Conservation (phyloP, 1,140 invertebrate genomes). For the Caenorhabditis latens region DNA sequence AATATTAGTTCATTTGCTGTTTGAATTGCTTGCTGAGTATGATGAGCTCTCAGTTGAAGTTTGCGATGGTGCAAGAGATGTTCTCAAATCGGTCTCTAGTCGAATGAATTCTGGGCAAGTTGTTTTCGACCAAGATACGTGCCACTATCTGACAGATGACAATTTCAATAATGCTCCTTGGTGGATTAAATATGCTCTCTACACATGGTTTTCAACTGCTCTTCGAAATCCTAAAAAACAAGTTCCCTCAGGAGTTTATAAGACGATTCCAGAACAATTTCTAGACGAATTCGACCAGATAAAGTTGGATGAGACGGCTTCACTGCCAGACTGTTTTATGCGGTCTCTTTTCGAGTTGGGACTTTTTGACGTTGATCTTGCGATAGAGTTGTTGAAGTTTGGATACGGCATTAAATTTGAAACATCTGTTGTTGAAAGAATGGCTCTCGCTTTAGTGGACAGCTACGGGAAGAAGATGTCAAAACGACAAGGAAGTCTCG, state of each 20-base stretch:
- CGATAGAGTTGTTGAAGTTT: background rate
- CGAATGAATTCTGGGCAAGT: background rate
- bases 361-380: constrained; percentile 18
- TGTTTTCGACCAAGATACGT: background rate
- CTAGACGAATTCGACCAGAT: constrained; percentile 26
- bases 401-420: constrained; percentile 15
- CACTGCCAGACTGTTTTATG: constrained; percentile 1
- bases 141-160: background rate
- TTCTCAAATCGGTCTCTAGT: constrained; percentile 1
- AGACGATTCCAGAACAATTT: constrained; percentile 19
- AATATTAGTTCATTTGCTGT: constrained; percentile 31
- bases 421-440: background rate
- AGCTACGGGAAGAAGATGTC: constrained; percentile 44
- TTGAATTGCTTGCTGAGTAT: background rate
- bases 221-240: background rate
- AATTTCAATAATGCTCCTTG: constrained; percentile 23
- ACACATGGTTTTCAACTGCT: background rate
- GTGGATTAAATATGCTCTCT: constrained; percentile 24
- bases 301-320: background rate
- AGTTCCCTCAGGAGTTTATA: constrained; percentile 20
- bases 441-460: constrained; percentile 31
- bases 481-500: background rate
- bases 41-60: constrained; percentile 6
- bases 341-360: constrained; percentile 22
- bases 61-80: constrained; percentile 21